Conservation (phyloP, 2,888 invertebrate genomes). For the Tillus elongatus region DNA sequence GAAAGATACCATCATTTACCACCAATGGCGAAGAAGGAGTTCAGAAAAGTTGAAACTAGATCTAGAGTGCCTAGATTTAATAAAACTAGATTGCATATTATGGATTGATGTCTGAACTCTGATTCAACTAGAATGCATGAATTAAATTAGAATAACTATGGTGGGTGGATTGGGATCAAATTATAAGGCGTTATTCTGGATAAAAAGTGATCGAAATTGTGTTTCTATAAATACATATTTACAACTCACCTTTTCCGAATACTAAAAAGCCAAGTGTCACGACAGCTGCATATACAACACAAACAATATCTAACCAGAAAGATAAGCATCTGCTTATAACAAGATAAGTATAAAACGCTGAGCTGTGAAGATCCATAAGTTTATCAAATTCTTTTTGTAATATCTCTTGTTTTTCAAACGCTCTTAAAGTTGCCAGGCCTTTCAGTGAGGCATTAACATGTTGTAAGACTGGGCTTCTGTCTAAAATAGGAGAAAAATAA, state of each 20-base stretch:
- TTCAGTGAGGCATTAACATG: constrained; percentile 65
- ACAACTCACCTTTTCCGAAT: constrained; percentile 45
- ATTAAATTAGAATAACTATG: too few species aligned
- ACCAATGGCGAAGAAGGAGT: too few species aligned
- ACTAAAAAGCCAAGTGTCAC: constrained; percentile 57
- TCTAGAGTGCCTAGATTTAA: too few species aligned
- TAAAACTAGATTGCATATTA: too few species aligned
- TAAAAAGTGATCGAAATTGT: too few species aligned
- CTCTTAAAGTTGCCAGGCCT: constrained; percentile 67
- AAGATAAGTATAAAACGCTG: constrained; percentile 61
- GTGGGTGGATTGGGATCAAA: too few species aligned
- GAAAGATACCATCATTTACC: too few species aligned
- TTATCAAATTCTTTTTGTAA: constrained; percentile 54
- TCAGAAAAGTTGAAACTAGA: too few species aligned
- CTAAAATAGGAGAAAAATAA: constrained; percentile 43
- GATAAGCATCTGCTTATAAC: constrained; percentile 59
- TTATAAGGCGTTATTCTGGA: too few species aligned
- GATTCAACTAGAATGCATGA: too few species aligned
- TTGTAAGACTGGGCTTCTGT: constrained; percentile 68
- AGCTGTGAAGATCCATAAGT: constrained; percentile 57
- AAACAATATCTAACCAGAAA: constrained; percentile 59
- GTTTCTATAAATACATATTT: too few species aligned
- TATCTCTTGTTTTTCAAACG: constrained; percentile 54
- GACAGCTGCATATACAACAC: constrained; percentile 53
- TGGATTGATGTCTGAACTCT: too few species aligned